Percentiles rank a stretch among this genome's conserved stretches.
These are phyloP conservation scores for Piprites chloris DNA, from an alignment of 2,113 vertebrate species.

Conservation along the genomic window DNA sequence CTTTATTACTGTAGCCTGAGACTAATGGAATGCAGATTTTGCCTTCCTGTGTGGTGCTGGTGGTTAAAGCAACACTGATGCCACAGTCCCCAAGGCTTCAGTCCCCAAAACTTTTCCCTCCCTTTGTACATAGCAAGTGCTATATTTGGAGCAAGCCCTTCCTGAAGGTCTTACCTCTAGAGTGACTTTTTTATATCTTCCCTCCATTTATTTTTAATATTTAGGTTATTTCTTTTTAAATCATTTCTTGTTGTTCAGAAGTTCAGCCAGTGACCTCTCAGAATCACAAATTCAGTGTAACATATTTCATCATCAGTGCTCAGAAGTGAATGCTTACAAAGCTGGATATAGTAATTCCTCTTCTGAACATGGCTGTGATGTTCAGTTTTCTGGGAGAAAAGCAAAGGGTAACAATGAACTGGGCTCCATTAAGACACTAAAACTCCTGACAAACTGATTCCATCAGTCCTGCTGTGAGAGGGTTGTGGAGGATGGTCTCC, in stretches of 20 bases:
- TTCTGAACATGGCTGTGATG: neutral
- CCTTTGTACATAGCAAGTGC: neutral
- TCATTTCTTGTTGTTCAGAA: neutral
- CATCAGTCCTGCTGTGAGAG: neutral
- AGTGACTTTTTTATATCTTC: neutral
- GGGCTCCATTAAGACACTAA: neutral
- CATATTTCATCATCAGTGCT: neutral
- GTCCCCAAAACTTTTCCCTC: neutral
- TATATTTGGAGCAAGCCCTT: neutral
- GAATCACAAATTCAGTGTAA: neutral
- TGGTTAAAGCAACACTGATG: rapidly evolving
- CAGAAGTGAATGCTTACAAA: neutral
- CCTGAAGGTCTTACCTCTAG: neutral
- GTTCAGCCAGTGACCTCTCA: neutral
- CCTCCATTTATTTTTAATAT: neutral
- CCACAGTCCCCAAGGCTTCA: neutral
- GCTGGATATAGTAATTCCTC: neutral
- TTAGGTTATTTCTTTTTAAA: neutral
- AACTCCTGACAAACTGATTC: neutral
- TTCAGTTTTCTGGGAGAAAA: neutral
- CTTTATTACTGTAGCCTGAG: neutral
- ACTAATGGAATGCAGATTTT: neutral
- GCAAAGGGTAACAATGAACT: neutral
- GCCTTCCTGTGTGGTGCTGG: neutral
- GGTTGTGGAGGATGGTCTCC: neutral